A percentile compares a stretch with the other conserved stretches of the same genome.
Conservation (phyloP, 2,888 invertebrate genomes). For the Brenthis hecate region DNA sequence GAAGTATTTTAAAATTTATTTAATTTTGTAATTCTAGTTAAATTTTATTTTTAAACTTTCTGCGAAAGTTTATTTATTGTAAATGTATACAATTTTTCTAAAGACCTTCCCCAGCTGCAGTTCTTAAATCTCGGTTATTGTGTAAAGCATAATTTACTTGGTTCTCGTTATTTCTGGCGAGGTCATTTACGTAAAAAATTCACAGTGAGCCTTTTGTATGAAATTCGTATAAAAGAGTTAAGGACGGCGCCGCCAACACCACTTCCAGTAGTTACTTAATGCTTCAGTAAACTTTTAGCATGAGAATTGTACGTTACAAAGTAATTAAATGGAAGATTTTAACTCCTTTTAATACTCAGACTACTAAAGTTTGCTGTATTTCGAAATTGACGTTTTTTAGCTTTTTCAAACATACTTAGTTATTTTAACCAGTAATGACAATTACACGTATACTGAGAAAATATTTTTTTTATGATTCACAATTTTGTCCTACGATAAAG, state of each 20-base stretch:
- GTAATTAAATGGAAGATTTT: constrained; percentile 41
- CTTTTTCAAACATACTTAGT: neutral
- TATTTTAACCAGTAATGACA: neutral
- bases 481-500: no score
- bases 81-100: constrained; percentile 15
- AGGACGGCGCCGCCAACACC: constrained; percentile 27
- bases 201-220: constrained; percentile 30
- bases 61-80: no score
- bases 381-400: neutral
- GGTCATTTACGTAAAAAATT: constrained; percentile 35
- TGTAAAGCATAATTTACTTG: constrained; percentile 29
- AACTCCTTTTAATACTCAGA: constrained; percentile 27
- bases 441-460: neutral
- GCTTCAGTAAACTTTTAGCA: constrained; percentile 31
- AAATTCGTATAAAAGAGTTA: constrained; percentile 34
- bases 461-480: no score
- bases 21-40: neutral
- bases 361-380: neutral
- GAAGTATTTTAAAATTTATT: neutral
- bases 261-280: constrained; percentile 31
- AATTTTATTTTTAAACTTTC: neutral
- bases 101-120: constrained; percentile 24
- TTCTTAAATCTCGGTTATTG: constrained; percentile 33
- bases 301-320: constrained; percentile 40
- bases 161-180: constrained; percentile 36